Conservation (phyloP, 2,113 vertebrate species). For the Crypturellus undulatus region DNA sequence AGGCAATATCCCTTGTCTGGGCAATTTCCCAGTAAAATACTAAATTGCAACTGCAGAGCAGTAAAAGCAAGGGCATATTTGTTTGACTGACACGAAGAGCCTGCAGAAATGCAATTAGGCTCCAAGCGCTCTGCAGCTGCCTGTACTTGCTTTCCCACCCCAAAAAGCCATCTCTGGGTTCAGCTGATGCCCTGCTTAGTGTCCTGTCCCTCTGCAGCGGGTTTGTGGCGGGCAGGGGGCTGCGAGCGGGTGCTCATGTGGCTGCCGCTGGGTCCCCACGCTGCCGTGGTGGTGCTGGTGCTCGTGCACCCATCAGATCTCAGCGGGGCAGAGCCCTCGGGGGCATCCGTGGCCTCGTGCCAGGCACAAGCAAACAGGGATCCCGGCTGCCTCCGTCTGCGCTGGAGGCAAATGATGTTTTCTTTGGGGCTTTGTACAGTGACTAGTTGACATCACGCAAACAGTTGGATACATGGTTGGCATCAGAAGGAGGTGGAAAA, state of each 20-base stretch:
- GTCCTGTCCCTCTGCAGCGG: neutral
- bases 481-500: neutral
- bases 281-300: neutral
- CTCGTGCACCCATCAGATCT: neutral
- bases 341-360: fast-evolving
- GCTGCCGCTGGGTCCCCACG: no score
- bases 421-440: neutral
- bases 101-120: conserved; percentile 59
- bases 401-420: fast-evolving
- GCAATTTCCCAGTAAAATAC: conserved; percentile 62
- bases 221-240: neutral
- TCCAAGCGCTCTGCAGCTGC: conserved; percentile 4
- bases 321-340: fast-evolving
- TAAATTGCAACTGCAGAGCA: conserved; percentile 66
- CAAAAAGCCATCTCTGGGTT: neutral
- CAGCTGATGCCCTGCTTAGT: neutral
- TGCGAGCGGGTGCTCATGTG: no score
- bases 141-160: neutral
- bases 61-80: neutral
- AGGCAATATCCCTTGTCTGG: conserved; percentile 60
- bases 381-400: neutral
- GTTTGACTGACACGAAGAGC: conserved; percentile 52
- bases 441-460: fast-evolving
- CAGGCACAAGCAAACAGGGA: neutral
- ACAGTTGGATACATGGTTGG: neutral